Conservation (phyloP, 2,113 vertebrate genomes). For the Cynoglossus semilaevis region DNA sequence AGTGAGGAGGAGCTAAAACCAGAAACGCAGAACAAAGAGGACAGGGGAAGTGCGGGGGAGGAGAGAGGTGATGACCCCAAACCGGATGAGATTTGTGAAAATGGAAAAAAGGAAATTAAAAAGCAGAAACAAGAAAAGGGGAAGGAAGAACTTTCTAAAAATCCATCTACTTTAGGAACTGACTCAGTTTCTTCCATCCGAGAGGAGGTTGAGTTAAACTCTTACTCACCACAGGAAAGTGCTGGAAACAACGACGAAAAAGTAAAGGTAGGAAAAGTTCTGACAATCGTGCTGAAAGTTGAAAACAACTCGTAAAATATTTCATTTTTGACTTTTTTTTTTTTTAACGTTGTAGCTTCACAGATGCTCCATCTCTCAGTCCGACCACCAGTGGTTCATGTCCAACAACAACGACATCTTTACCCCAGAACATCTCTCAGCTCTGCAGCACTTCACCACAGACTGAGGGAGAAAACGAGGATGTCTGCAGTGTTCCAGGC, state of each 20-base stretch:
- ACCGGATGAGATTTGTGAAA: neutral
- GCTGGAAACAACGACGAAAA: neutral
- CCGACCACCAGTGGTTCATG: too few species aligned
- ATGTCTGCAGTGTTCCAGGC: neutral
- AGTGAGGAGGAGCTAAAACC: neutral
- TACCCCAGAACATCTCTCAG: neutral
- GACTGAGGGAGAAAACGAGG: neutral
- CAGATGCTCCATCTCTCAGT: neutral
- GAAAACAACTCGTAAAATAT: neutral
- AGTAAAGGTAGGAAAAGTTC: constrained; percentile 24
- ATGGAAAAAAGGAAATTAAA: neutral
- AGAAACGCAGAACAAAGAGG: neutral
- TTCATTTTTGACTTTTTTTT: neutral
- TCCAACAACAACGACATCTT: neutral
- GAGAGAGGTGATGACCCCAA: neutral
- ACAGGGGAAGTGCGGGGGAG: constrained; percentile 1
- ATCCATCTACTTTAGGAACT: neutral
- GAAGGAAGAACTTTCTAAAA: neutral
- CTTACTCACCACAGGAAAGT: neutral
- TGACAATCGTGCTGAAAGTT: neutral
- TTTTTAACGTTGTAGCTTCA: neutral
- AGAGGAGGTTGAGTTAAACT: neutral
- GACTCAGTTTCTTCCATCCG: neutral
- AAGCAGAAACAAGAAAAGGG: constrained; percentile 4
- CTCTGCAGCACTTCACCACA: neutral